These are phyloP conservation scores for Ectropis crepuscularia DNA, from an alignment of 2,888 invertebrate species.

Conservation along the genomic window DNA sequence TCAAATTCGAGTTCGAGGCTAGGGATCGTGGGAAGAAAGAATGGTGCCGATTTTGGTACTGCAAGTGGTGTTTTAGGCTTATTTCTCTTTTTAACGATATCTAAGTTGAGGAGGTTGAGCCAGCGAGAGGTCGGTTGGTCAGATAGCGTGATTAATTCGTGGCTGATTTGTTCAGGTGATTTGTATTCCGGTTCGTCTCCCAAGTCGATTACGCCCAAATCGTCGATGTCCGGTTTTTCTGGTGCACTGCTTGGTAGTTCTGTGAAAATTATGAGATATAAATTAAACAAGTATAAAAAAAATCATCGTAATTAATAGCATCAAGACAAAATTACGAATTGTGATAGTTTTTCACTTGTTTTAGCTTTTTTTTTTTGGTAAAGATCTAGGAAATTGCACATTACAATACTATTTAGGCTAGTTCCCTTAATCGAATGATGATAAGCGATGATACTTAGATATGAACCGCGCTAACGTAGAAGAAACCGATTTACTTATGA, in stretches of 20 bases:
- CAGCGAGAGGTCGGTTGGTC: conserved; percentile 94
- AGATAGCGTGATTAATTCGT: conserved; percentile 93
- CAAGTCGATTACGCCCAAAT: conserved; percentile 68
- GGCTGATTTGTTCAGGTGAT: conserved; percentile 90
- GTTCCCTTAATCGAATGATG: too few relatives aligned
- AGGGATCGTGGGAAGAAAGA: conserved; percentile 96
- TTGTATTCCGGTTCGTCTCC: conserved; percentile 85
- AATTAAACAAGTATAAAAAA: neutral
- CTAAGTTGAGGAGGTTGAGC: conserved; percentile 95
- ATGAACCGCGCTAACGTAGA: too few relatives aligned
- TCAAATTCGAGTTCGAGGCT: conserved; percentile 94
- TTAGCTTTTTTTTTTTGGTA: too few relatives aligned
- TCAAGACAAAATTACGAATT: too few relatives aligned
- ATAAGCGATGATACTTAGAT: too few relatives aligned
- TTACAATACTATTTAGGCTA: too few relatives aligned
- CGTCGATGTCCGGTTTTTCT: conserved; percentile 76
- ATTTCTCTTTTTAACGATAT: conserved; percentile 94
- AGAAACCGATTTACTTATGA: too few relatives aligned
- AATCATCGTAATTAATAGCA: too few relatives aligned
- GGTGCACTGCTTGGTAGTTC: conserved; percentile 76
- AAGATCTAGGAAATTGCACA: too few relatives aligned
- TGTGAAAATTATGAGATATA: conserved; percentile 41
- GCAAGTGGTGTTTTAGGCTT: conserved; percentile 94
- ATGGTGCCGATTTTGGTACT: conserved; percentile 95
- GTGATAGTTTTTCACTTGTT: too few relatives aligned